These are phyloP conservation scores for Darevskia mixta DNA, from an alignment of 2,797 vertebrate species.

Conservation along the genomic window DNA sequence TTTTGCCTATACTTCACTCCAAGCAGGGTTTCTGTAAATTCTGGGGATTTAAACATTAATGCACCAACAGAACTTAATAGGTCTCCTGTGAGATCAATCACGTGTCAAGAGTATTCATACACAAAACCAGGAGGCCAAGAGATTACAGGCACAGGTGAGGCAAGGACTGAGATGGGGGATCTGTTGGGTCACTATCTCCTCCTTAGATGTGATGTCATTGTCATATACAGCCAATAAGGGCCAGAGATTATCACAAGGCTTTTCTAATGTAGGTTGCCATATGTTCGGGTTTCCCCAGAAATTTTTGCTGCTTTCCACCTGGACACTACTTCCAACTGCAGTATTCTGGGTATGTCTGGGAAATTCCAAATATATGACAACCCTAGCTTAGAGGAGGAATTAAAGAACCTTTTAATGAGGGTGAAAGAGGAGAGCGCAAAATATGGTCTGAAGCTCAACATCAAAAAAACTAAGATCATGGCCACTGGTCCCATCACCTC, in stretches of 20 bases:
- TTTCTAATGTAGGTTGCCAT: not conserved
- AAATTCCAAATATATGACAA: not conserved
- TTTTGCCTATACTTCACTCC: constrained; percentile 1
- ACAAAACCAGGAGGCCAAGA: not conserved
- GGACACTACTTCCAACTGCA: no score
- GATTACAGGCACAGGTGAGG: not conserved
- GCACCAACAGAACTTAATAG: not conserved
- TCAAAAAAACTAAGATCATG: no score
- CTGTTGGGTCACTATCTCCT: not conserved
- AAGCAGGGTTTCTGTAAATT: constrained; percentile 7
- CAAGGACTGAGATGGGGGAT: not conserved
- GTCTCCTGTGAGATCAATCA: not conserved
- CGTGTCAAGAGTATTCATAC: not conserved
- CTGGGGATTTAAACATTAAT: constrained; percentile 7
- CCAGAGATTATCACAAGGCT: not conserved
- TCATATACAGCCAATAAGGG: not conserved
- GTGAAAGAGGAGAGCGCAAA: no score
- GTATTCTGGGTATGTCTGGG: no score
- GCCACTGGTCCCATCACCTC: no score
- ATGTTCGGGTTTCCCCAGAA: no score
- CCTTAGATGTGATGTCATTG: not conserved
- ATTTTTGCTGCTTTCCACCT: no score
- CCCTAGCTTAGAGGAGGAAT: not conserved
- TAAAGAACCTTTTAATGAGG: no score
- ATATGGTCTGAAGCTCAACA: no score